phyloP scores from a whole-genome alignment of 2,113 vertebrate genomes.

The Barbus barbus region DNA sequence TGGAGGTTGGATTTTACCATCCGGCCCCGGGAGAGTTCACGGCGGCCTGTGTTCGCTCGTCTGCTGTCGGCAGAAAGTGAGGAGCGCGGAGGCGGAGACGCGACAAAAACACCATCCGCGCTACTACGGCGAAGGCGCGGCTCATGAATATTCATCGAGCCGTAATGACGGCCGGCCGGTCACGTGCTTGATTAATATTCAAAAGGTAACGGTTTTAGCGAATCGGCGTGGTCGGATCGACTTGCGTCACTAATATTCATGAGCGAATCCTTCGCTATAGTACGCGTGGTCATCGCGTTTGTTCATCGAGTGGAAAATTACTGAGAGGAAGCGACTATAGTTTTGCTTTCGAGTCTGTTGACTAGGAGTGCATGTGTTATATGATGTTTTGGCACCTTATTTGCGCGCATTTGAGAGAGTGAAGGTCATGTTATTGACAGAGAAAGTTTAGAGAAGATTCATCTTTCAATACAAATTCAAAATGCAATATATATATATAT shows the following conservation, averaged over 20 bases:
- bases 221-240: neutral
- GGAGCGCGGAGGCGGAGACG: constrained; percentile 15
- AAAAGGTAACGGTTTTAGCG: neutral
- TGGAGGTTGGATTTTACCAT: constrained; percentile 89
- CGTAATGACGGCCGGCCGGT: neutral
- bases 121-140: neutral
- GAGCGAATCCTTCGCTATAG: neutral
- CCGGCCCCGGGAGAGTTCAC: constrained; percentile 80
- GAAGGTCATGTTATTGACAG: neutral
- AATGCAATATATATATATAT: neutral
- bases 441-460: neutral
- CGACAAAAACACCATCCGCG: constrained; percentile 3
- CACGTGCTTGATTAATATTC: neutral
- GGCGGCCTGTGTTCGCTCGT: constrained; percentile 71
- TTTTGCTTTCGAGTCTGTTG: neutral
- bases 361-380: neutral
- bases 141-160: neutral
- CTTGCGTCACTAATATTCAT: constrained; percentile 11
- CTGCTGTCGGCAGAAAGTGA: constrained; percentile 58
- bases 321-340: constrained; percentile 38
- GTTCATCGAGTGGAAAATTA: constrained; percentile 48
- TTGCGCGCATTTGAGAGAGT: neutral
- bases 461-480: neutral
- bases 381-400: neutral
- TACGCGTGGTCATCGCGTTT: neutral